Evolutionary conservation across 2,797 vertebrate species (phyloP).

Genomic region (Enteromius radiatus): DNA sequence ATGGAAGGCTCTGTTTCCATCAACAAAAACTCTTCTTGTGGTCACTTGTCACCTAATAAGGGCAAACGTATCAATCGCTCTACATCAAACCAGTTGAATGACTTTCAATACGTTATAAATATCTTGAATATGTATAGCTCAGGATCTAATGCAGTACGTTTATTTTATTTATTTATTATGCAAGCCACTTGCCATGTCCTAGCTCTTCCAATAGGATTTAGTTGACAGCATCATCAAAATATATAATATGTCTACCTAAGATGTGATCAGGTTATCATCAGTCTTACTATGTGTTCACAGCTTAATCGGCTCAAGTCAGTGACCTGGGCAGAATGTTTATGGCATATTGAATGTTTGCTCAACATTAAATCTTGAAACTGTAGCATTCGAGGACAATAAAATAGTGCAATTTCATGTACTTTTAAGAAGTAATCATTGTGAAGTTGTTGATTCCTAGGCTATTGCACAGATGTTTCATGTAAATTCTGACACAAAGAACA

Average conservation of each 20-base stretch:
- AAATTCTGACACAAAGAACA: not conserved
- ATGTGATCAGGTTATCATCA: not conserved
- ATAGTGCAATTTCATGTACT: slow-evolving; percentile 12
- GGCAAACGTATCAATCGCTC: not conserved
- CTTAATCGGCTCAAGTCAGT: not conserved
- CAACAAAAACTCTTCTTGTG: not conserved
- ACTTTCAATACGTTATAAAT: slow-evolving; percentile 4
- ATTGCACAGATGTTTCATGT: not conserved
- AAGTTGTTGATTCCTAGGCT: not conserved
- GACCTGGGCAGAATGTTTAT: slow-evolving; percentile 19
- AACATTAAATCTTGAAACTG: slow-evolving; percentile 23
- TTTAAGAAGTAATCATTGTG: not conserved
- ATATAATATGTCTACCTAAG: not conserved
- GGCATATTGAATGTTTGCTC: slow-evolving; percentile 34
- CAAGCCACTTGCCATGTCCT: slow-evolving; percentile 23
- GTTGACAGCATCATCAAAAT: not conserved
- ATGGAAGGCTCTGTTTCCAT: not conserved
- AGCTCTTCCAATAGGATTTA: slow-evolving; percentile 23
- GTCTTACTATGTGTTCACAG: not conserved
- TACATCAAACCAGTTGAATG: not conserved
- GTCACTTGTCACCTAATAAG: not conserved
- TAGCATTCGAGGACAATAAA: slow-evolving; percentile 16
- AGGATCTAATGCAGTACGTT: slow-evolving; percentile 26
- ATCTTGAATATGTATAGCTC: slow-evolving; percentile 30
- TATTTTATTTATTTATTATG: slow-evolving; percentile 27